Conservation (phyloP, 1,140 invertebrate genomes). For the Calliphora vicina region DNA sequence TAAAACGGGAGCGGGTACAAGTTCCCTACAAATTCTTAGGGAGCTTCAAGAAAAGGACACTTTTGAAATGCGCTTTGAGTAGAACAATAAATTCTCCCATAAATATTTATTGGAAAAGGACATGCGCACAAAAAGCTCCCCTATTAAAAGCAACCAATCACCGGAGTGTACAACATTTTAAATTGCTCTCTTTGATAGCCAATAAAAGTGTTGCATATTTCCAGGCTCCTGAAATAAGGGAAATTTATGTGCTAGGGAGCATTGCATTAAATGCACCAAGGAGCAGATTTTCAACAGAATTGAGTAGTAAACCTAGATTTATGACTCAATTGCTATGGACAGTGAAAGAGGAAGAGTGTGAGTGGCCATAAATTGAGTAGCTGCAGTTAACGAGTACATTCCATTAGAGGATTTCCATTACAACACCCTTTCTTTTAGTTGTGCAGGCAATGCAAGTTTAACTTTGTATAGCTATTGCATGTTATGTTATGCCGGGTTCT, state of each 20-base stretch:
- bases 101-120: constrained; percentile 15
- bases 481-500: neutral
- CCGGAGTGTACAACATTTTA: constrained; percentile 42
- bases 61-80: neutral
- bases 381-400: neutral
- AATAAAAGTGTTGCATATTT: constrained; percentile 54
- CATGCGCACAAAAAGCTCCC: constrained; percentile 55
- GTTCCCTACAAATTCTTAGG: neutral
- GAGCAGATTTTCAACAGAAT: neutral
- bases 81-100: constrained; percentile 2
- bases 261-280: neutral
- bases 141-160: constrained; percentile 49
- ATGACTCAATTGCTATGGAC: neutral
- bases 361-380: neutral
- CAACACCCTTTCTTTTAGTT: constrained; percentile 6
- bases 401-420: neutral
- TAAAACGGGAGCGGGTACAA: neutral
- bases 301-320: neutral
- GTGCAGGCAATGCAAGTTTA: neutral
- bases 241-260: neutral
- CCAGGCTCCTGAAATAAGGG: constrained; percentile 41
- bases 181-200: constrained; percentile 41
- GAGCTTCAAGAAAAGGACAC: neutral
- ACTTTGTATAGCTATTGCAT: neutral
- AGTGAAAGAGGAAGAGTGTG: neutral